Conservation (phyloP, 2,888 invertebrate species). For the Caenorhabditis afra region DNA sequence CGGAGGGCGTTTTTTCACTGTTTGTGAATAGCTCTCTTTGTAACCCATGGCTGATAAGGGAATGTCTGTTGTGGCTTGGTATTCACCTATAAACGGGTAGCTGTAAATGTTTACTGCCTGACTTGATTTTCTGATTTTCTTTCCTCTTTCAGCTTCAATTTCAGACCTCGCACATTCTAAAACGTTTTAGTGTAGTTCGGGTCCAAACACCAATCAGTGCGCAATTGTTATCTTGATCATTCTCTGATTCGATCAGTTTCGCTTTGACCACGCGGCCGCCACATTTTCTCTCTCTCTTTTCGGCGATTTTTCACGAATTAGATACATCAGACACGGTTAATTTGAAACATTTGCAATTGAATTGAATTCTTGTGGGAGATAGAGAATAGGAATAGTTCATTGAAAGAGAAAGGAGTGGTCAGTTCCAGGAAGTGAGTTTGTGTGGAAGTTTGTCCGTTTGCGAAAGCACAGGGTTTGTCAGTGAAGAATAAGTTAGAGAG, state of each 20-base stretch:
- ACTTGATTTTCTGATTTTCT: too few relatives aligned
- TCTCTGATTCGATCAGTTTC: constrained; percentile 4
- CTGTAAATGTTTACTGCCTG: too few relatives aligned
- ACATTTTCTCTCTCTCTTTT: background rate
- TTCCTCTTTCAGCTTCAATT: background rate
- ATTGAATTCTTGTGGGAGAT: background rate
- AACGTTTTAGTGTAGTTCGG: background rate
- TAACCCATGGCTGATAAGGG: background rate
- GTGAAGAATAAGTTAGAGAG: too few relatives aligned
- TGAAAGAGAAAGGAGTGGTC: constrained; percentile 40
- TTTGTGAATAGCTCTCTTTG: background rate
- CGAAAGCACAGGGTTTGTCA: constrained; percentile 3
- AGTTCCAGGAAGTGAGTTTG: constrained; percentile 18
- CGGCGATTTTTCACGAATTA: background rate
- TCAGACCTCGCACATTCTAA: background rate
- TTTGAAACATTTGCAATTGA: background rate
- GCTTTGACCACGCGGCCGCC: constrained; percentile 8
- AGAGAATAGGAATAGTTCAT: constrained; percentile 13
- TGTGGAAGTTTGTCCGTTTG: background rate
- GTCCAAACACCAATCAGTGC: background rate
- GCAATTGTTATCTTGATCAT: background rate
- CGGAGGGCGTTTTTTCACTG: background rate
- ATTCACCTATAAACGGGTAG: too few relatives aligned
- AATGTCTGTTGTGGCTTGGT: background rate
- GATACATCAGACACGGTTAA: background rate